Evolutionary conservation across 30 jellyfish, hydroid and myxozoan genomes (phyloP), one percentile per base, ranked within the genome.

Genomic region (Hydra vulgaris): DNA sequence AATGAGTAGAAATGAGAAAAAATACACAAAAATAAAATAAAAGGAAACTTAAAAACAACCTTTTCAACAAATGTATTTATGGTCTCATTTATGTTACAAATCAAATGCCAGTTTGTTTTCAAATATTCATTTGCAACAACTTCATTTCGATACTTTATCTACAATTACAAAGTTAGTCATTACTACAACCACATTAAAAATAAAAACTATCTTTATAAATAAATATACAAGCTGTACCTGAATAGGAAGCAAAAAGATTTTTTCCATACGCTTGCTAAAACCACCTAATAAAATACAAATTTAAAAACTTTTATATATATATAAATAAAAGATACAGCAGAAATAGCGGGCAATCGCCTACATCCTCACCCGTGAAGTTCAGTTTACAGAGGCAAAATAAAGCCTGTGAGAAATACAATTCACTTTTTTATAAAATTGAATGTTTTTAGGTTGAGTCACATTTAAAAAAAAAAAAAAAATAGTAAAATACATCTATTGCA

Each of bases 111-210:
- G 88, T 92, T 77, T 52, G 95, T 77, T 52, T 82, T 72, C 66
- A 90, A 80, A 23, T 89, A 75, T 56, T 92, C 97, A 61, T 85
- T 76, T 25, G 92, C 97, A 71, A 90, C 95, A 40, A 74, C 74
- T 40, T 27, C 67, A 70, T 85, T 79, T 54, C 95, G 23, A 27
- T 80, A 70, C 12, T 27, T n/a, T 4, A 80, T 53, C 84, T 76
- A 76, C 17, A 26, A 0, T 18, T 23, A 73, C 7, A n/a, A n/a
- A 68, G 16, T n/a, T n/a, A 56, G n/a, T 56, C 71, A 56, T 56
- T n/a, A n/a, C n/a, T n/a, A n/a, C n/a, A n/a, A n/a, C n/a, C n/a
- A n/a, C n/a, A n/a, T n/a, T n/a, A n/a, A n/a, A n/a, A n/a, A n/a
- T n/a, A n/a, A n/a, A n/a, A n/a, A n/a, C n/a, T n/a, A n/a, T n/a